Conservation (phyloP, 1,140 invertebrate genomes). For the Ceratoteleas bidentatus region DNA sequence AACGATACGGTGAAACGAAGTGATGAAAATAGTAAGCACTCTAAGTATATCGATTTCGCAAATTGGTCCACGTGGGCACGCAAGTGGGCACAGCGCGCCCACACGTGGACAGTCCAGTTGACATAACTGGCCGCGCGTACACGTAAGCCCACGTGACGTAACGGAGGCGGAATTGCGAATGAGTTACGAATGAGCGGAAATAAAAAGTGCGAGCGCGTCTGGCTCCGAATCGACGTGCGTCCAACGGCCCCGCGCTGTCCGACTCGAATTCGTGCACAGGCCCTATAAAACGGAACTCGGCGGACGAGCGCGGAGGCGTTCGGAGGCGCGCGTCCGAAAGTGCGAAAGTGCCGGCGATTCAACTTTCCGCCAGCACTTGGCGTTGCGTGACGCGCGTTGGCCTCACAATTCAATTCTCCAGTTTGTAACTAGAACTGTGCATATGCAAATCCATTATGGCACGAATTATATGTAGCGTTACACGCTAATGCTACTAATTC, state of each 20-base stretch:
- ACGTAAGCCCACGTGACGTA: conserved; percentile 18
- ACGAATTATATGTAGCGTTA: too few relatives aligned
- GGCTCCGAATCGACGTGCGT: not conserved
- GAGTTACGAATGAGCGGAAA: conserved; percentile 13
- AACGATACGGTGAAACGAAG: too few relatives aligned
- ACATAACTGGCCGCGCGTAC: conserved; percentile 7
- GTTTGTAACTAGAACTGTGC: too few relatives aligned
- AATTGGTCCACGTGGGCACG: conserved; percentile 47
- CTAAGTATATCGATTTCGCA: conserved; percentile 23
- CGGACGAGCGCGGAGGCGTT: conserved; percentile 9
- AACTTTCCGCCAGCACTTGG: too few relatives aligned
- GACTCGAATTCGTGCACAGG: conserved; percentile 39
- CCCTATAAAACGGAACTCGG: conserved; percentile 30
- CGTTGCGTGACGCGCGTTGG: too few relatives aligned
- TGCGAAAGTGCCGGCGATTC: too few relatives aligned
- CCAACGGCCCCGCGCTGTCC: not conserved
- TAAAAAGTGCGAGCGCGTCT: conserved; percentile 1
- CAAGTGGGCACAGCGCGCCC: conserved; percentile 22
- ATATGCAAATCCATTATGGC: too few relatives aligned
- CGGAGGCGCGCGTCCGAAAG: conserved; percentile 5
- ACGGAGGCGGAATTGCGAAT: not conserved
- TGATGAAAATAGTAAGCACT: too few relatives aligned
- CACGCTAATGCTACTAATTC: too few relatives aligned
- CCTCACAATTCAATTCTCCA: too few relatives aligned
- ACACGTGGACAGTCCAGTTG: conserved; percentile 21